Base-by-base conservation (phyloP, 35 echinoderm and acorn worm species). In the Anneissia japonica region DNA sequence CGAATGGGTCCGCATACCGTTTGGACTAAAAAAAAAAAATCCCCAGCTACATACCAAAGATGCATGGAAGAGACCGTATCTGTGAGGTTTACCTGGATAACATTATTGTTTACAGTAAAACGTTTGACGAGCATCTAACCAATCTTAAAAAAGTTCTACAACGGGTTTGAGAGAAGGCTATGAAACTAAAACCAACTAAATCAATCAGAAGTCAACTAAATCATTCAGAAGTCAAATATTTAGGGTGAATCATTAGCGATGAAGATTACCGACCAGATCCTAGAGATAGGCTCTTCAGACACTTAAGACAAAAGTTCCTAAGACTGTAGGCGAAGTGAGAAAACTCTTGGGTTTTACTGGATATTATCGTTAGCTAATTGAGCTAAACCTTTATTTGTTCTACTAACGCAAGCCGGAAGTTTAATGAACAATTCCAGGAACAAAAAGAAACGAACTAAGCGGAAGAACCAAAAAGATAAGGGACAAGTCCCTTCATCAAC, bases 101-200 rank as follows among this genome's bases (percentile, higher is more conserved):
- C 34, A 85, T 95, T 23, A 74, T 91, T 0, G 75, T 91, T 0
- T 95, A 56, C 33, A 90, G 93, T 72, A 34, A 85, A 43, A 87
- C 46, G 3, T 95, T 95, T 77, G 79, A 72, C 0, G 46, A 79
- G 0, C 90, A 92, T 38, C 0, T 92, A 3, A 38, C 74, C 51
- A 43, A 82, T 37, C 79, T 89, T 17, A 40, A 37, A 31, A 36
- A 37, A 37, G 86, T 92, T 28, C 79, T 92, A 6, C 37, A 35
- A 17, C 35, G 86, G 21, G 30, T 92, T 30, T 46, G 46, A 75
- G 32, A 76, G 21, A 21, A 77, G 33, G 90, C 86, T 0, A 84
- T 88, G 28, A 88, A 92, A 43, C 73, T 92, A 55, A 92, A 83
- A 37, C 37, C 90, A 76, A 88, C 32, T 16, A 92, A 82, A 36